phyloP scores from a whole-genome alignment of 2,888 invertebrate species.

The Lepidocyrtoides sp. region DNA sequence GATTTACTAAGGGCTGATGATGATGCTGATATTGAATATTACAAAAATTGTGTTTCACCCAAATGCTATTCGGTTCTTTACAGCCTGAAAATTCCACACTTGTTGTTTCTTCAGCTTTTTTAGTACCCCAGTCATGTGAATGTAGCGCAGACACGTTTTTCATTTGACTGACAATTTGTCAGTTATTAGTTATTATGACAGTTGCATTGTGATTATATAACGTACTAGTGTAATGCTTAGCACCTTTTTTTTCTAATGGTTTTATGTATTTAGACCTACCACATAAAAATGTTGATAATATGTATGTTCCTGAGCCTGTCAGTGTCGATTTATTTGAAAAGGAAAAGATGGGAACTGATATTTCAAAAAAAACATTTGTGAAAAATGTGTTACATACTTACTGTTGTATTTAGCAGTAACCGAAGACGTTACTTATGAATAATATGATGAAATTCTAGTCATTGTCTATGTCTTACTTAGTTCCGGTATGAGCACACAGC shows the following conservation, averaged over 20 bases:
- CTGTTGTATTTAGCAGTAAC: too few species aligned
- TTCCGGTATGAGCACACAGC: conserved; percentile 56
- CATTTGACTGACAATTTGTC: too few species aligned
- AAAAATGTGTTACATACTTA: neutral
- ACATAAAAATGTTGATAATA: neutral
- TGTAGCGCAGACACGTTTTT: too few species aligned
- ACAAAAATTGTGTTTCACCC: too few species aligned
- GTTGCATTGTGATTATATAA: conserved; percentile 49
- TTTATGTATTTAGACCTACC: neutral
- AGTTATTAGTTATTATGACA: conserved; percentile 24
- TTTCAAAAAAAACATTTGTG: neutral
- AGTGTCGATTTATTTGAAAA: neutral
- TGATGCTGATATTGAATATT: neutral
- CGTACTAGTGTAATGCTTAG: conserved; percentile 1
- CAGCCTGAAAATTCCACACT: too few species aligned
- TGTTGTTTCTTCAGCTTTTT: too few species aligned
- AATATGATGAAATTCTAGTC: neutral
- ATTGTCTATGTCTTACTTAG: neutral
- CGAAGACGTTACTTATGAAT: neutral
- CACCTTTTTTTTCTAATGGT: conserved; percentile 19
- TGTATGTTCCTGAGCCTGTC: neutral
- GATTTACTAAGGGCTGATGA: neutral
- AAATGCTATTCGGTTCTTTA: too few species aligned
- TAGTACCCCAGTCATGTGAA: too few species aligned
- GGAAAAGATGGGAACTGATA: neutral